phyloP scores from a whole-genome alignment of 2,113 vertebrate genomes.

The Engraulis encrasicolus region DNA sequence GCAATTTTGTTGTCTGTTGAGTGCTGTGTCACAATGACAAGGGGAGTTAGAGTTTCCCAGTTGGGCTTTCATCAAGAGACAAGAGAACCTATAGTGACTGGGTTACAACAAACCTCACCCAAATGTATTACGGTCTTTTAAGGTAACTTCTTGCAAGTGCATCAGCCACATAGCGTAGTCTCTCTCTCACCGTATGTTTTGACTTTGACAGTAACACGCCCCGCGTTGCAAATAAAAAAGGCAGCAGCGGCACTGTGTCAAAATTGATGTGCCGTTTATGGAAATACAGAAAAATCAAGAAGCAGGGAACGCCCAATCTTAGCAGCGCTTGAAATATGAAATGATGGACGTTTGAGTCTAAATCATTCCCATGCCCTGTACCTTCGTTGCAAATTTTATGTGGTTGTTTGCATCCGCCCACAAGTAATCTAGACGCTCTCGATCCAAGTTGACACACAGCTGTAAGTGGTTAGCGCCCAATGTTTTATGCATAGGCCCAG shows the following conservation, averaged over 20 bases:
- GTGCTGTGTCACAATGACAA: too few species aligned
- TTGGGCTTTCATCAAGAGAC: too few species aligned
- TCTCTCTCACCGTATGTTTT: background rate
- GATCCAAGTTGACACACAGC: background rate
- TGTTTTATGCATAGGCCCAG: background rate
- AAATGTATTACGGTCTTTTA: too few species aligned
- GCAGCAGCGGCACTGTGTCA: background rate
- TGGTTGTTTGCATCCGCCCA: background rate
- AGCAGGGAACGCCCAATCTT: background rate
- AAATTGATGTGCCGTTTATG: background rate
- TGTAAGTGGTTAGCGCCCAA: conserved; percentile 7
- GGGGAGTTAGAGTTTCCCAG: too few species aligned
- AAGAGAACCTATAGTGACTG: background rate
- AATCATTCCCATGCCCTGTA: background rate
- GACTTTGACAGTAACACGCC: background rate
- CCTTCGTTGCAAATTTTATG: background rate
- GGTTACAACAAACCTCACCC: too few species aligned
- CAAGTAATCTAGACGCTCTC: background rate
- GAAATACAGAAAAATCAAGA: conserved; percentile 1
- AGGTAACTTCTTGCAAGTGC: too few species aligned
- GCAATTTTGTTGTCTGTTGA: too few species aligned
- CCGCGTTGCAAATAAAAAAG: background rate
- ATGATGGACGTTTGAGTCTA: background rate
- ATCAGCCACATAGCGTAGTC: background rate
- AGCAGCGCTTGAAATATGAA: background rate